A percentile compares a stretch with the other conserved stretches of the same genome.
Conservation (phyloP, 2,888 invertebrate species). For the Chydorus sphaericus region DNA sequence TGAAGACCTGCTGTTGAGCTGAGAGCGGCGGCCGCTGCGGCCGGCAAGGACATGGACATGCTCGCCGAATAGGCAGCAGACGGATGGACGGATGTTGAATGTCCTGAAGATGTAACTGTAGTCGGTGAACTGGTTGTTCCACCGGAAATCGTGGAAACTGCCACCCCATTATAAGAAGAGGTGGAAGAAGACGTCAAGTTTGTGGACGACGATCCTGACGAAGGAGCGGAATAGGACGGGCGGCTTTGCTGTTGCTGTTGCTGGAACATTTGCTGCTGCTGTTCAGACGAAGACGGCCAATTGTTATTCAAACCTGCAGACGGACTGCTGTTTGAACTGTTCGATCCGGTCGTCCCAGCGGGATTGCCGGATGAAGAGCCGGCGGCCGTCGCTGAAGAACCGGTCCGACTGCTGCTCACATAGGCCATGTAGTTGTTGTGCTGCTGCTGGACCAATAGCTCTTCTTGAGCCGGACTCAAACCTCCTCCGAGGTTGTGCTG, state of each 20-base stretch:
- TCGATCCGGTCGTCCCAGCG: neutral
- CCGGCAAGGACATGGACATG: slow-evolving; percentile 17
- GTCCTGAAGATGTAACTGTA: neutral
- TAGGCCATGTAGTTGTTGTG: slow-evolving; percentile 2
- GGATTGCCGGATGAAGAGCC: neutral
- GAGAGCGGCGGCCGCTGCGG: slow-evolving; percentile 25
- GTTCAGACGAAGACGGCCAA: neutral
- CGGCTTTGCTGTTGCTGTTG: neutral
- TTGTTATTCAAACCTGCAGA: neutral
- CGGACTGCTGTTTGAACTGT: too few relatives aligned
- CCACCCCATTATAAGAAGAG: neutral
- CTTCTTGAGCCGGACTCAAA: neutral
- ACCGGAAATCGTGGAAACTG: neutral
- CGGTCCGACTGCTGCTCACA: too few relatives aligned
- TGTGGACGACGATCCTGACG: neutral
- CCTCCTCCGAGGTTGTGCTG: neutral
- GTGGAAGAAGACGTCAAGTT: neutral
- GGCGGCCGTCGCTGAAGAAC: neutral
- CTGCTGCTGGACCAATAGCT: neutral
- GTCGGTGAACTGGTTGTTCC: neutral
- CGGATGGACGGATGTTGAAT: too few relatives aligned
- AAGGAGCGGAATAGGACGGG: neutral
- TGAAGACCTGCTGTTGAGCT: slow-evolving; percentile 29
- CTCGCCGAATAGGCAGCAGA: slow-evolving; percentile 34
- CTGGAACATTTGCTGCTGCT: neutral